Conservation (phyloP, 2,113 vertebrate genomes). For the Elephantulus edwardii region DNA sequence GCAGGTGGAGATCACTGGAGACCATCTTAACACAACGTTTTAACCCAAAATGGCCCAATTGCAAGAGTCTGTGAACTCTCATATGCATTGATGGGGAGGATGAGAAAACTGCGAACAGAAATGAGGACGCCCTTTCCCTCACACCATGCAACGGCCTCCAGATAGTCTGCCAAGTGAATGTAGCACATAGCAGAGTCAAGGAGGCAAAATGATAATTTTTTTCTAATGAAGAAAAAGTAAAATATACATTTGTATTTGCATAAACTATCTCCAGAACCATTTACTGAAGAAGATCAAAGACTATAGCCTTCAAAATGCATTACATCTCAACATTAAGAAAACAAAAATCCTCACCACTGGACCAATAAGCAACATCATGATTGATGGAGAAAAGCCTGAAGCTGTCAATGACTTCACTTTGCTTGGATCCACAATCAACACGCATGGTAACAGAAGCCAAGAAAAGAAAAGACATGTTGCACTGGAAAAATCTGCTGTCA, state of each 20-base stretch:
- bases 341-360: too few species aligned
- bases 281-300: too few species aligned
- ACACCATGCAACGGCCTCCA: rapidly evolving
- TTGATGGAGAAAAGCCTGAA: too few species aligned
- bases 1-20: background rate
- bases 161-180: background rate
- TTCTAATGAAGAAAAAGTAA: background rate
- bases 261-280: background rate
- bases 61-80: background rate
- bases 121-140: background rate
- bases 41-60: background rate
- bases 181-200: background rate
- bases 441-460: too few species aligned
- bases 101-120: background rate
- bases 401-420: too few species aligned
- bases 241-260: background rate
- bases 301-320: too few species aligned
- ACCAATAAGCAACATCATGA: too few species aligned
- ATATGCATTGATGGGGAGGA: background rate
- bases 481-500: too few species aligned
- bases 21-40: background rate
- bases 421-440: too few species aligned
- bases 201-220: background rate
- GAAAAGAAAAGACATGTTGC: too few species aligned
- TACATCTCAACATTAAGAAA: too few species aligned